Evolutionary conservation across 2,113 vertebrate genomes (phyloP), one percentile per base, ranked within the genome.

Genomic region (Malurus cyaneus): DNA sequence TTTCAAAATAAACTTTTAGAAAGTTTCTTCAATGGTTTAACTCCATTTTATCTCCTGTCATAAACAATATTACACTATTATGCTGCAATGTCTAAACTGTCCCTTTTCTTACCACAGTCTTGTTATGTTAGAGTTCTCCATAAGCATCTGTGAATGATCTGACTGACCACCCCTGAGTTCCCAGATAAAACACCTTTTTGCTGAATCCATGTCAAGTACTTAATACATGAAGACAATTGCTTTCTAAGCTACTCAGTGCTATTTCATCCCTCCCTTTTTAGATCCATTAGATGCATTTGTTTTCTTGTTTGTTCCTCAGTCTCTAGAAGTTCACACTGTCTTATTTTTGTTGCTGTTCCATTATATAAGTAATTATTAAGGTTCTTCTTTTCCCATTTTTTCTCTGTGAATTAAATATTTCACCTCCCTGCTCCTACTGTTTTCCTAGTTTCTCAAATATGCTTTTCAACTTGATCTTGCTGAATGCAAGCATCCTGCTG

Each of bases 391-490:
- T 36, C 29, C 7, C 11, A 18, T 52, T 66, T 57, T 84, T 80
- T 94, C 77, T 47, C 39, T 70, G 28, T 80, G 39, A 89, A 93
- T 90, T 73, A 57, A 80, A 62, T 41, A 61, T 80, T 92, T 93
- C 44, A 59, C 11, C 12, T 95, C 59, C 23, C 29, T 77, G 26
- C 18, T 94, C 77, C 88, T 84, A 74, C 80, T 79, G 49, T 88
- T 93, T 92, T 89, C 65, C 80, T 61, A 11, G 16, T 76, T 93
- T 91, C 86, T 90, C 53, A 93, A 83, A 85, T 76, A 73, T 17
- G 19, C n/a, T 84, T 90, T 95, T 91, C 86, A 92, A 62, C 23
- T 44, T 67, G 39, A 87, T 81, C 61, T 92, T 92, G 39, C 72
- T 91, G 44, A 67, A 91, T 52, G 44, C 5, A 76, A 47, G 16